Conservation (phyloP, 2,113 vertebrate species). For the Crotalus horridus region DNA sequence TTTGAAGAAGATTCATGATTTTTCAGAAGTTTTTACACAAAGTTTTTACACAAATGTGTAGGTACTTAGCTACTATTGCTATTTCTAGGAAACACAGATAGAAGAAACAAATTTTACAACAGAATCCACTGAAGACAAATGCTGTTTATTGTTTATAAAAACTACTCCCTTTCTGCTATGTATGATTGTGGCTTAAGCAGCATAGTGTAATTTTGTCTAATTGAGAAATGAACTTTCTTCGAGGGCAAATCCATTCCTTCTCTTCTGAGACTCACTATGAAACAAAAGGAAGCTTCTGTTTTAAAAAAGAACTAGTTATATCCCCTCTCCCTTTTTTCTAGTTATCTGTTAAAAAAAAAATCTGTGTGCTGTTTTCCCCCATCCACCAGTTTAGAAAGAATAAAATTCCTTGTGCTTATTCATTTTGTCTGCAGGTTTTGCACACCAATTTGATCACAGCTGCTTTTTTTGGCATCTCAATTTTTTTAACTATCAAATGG, state of each 20-base stretch:
- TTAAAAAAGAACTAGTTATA: too few species aligned
- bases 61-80: neutral
- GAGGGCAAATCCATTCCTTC: neutral
- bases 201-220: neutral
- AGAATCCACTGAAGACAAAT: neutral
- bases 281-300: neutral
- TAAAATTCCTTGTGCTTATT: neutral
- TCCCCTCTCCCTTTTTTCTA: too few species aligned
- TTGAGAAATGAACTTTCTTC: neutral
- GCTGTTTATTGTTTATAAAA: neutral
- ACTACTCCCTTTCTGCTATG: neutral
- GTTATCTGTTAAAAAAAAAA: neutral
- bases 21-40: neutral
- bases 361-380: neutral
- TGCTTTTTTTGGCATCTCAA: neutral
- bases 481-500: neutral
- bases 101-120: neutral
- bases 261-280: neutral
- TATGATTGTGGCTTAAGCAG: neutral
- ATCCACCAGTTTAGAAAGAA: neutral
- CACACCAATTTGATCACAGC: neutral
- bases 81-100: neutral
- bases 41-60: neutral
- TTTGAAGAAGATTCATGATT: neutral
- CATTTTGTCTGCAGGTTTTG: neutral